Evolutionary conservation across 2,797 vertebrate genomes (phyloP).

Genomic region (Pelochelys cantorii): DNA sequence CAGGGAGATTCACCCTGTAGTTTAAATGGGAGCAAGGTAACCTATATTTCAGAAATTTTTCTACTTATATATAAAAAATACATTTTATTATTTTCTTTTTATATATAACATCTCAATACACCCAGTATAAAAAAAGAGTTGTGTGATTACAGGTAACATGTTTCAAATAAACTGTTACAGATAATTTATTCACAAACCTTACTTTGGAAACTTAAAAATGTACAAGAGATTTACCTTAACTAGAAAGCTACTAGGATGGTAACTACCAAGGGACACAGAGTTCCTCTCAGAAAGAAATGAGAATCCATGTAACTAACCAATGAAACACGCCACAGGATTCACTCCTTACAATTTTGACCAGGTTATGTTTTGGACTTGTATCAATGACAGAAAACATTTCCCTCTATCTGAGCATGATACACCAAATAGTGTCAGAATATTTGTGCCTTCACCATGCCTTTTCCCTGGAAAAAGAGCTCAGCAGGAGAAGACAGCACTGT

Average conservation of each 20-base stretch:
- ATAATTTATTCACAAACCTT: not conserved
- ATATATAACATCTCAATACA: not conserved
- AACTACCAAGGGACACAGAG: not conserved
- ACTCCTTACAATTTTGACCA: not conserved
- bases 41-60: rapidly evolving
- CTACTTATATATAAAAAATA: not conserved
- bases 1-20: not conserved
- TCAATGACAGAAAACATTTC: not conserved
- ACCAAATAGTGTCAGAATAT: not conserved
- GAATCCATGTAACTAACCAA: not conserved
- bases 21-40: not conserved
- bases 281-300: not conserved
- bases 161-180: not conserved
- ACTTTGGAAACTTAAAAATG: not conserved
- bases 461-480: not conserved
- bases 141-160: not conserved
- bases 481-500: not conserved
- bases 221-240: not conserved
- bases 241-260: not conserved
- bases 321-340: not conserved
- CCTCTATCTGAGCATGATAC: not conserved
- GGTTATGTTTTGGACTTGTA: not conserved
- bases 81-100: not conserved
- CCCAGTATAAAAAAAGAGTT: not conserved
- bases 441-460: rapidly evolving